phyloP scores from a whole-genome alignment of 2,888 invertebrate species.

The Temnothorax rugatulus region DNA sequence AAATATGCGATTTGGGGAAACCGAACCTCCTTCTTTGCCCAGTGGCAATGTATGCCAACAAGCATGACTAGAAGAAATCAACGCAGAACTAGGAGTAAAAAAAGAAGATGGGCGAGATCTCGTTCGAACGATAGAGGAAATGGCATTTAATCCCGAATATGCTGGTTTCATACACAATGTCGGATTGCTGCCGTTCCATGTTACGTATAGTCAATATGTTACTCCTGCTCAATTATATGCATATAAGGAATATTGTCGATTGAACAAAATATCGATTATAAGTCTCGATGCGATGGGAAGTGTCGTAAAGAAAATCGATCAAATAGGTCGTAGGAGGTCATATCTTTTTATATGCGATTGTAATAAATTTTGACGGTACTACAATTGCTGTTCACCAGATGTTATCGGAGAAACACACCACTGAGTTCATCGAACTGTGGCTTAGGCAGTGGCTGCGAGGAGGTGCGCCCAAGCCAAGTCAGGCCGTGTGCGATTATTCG shows the following conservation, averaged over 20 bases:
- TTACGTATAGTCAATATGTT: background rate
- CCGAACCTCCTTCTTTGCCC: background rate
- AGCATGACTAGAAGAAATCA: background rate
- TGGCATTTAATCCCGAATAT: background rate
- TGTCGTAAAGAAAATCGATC: background rate
- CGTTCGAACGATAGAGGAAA: background rate
- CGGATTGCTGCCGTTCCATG: background rate
- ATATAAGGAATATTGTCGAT: slow-evolving; percentile 9
- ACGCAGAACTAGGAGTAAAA: background rate
- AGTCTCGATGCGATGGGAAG: background rate
- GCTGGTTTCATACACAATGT: background rate
- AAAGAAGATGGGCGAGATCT: background rate
- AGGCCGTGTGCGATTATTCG: background rate
- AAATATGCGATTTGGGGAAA: background rate
- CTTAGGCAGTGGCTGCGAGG: background rate
- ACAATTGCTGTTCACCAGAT: background rate
- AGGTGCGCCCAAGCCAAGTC: background rate
- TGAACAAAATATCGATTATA: background rate
- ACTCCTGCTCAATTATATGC: background rate
- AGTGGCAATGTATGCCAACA: background rate
- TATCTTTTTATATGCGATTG: background rate
- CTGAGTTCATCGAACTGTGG: background rate
- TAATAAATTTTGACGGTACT: background rate
- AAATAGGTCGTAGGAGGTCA: background rate
- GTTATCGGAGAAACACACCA: background rate